A percentile compares a stretch with the other conserved stretches of the same genome.
These are phyloP conservation scores for Phthorimaea operculella DNA, from an alignment of 1,140 invertebrate genomes.

Conservation along the genomic window DNA sequence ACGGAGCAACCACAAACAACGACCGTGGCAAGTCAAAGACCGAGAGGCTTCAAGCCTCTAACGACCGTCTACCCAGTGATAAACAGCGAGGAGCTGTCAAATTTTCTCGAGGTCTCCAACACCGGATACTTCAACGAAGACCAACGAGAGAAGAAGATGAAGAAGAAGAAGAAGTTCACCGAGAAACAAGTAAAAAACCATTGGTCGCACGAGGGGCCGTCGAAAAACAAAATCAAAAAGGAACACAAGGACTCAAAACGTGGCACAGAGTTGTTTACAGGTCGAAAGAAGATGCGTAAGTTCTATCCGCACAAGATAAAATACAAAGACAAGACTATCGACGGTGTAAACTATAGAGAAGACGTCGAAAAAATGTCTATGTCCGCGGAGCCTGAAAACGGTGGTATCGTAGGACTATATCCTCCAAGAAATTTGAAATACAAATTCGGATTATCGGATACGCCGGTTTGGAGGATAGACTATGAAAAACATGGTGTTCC, in stretches of 20 bases:
- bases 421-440: slow-evolving; percentile 25
- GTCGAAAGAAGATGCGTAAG: slow-evolving; percentile 44
- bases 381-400: slow-evolving; percentile 39
- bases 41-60: background rate
- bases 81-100: slow-evolving; percentile 41
- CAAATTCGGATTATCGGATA: slow-evolving; percentile 29
- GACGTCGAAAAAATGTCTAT: slow-evolving; percentile 45
- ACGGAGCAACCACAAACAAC: slow-evolving; percentile 13
- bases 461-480: slow-evolving; percentile 48
- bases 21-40: background rate
- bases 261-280: slow-evolving; percentile 26
- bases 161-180: slow-evolving; percentile 15
- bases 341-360: slow-evolving; percentile 22
- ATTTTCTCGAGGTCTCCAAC: slow-evolving; percentile 31
- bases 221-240: slow-evolving; percentile 23
- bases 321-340: slow-evolving; percentile 36
- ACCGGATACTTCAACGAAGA: slow-evolving; percentile 17
- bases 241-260: slow-evolving; percentile 18
- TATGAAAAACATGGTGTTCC: slow-evolving; percentile 52
- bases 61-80: slow-evolving; percentile 30
- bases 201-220: slow-evolving; percentile 12
- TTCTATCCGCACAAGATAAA: slow-evolving; percentile 57
- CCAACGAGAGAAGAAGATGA: slow-evolving; percentile 12
- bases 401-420: background rate
- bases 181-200: slow-evolving; percentile 1